Evolutionary conservation across 2,113 vertebrate genomes (phyloP).

Genomic region (Lucifuga dentata): DNA sequence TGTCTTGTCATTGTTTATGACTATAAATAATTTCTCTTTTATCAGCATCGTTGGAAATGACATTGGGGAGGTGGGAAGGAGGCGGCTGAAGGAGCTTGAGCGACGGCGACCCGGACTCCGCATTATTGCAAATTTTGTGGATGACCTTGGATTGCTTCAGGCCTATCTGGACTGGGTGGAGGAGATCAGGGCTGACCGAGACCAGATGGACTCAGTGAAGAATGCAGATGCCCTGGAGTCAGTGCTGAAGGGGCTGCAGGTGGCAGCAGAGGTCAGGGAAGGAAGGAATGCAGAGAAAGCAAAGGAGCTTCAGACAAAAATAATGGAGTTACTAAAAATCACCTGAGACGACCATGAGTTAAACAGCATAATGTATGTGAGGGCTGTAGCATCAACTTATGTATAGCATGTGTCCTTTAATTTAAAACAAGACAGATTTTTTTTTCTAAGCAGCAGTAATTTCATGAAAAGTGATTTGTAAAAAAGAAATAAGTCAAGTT

Average conservation of each 20-base stretch:
- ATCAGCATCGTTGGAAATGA: slow-evolving; percentile 76
- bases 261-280: slow-evolving; percentile 19
- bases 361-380: not conserved
- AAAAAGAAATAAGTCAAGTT: too few relatives aligned
- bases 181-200: slow-evolving; percentile 69
- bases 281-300: slow-evolving; percentile 57
- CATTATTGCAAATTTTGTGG: slow-evolving; percentile 74
- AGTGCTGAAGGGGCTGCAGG: slow-evolving; percentile 66
- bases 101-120: slow-evolving; percentile 46
- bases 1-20: not conserved
- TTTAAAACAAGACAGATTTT: too few relatives aligned
- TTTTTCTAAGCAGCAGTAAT: too few relatives aligned
- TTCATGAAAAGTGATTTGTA: too few relatives aligned
- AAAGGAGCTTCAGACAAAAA: slow-evolving; percentile 62
- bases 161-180: slow-evolving; percentile 81
- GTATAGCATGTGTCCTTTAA: too few relatives aligned
- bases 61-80: slow-evolving; percentile 61
- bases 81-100: slow-evolving; percentile 60
- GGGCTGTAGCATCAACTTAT: too few relatives aligned
- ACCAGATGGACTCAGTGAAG: slow-evolving; percentile 79
- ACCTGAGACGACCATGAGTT: slow-evolving; percentile 2
- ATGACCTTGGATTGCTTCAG: slow-evolving; percentile 74
- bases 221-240: slow-evolving; percentile 72
- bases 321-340: slow-evolving; percentile 52
- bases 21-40: not conserved